These are phyloP conservation scores for Creontiades dilutus DNA, from an alignment of 2,888 invertebrate genomes.

Conservation along the genomic window DNA sequence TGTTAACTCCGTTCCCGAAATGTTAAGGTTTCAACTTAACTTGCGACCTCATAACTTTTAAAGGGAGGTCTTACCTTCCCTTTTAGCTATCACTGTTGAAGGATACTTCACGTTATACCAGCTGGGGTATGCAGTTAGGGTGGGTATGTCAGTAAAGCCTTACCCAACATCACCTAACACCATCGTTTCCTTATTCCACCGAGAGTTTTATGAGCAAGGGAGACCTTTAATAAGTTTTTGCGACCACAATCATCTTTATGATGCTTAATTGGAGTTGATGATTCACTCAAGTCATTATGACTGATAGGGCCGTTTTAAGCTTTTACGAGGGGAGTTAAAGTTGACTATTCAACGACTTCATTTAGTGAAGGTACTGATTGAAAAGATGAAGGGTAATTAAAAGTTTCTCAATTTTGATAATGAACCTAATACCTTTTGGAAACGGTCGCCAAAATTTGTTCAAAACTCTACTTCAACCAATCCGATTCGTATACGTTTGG, in stretches of 20 bases:
- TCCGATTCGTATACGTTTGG: too few species aligned
- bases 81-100: not conserved
- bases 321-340: not conserved
- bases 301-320: not conserved
- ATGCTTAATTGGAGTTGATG: not conserved
- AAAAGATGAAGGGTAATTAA: too few species aligned
- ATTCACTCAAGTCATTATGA: not conserved
- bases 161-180: not conserved
- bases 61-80: not conserved
- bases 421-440: too few species aligned
- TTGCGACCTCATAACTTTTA: conserved; percentile 52
- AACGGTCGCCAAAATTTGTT: too few species aligned
- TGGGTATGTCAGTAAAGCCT: not conserved
- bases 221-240: not conserved
- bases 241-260: not conserved
- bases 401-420: too few species aligned
- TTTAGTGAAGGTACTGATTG: too few species aligned
- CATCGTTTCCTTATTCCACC: not conserved
- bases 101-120: not conserved
- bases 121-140: not conserved
- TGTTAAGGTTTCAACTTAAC: conserved; percentile 46
- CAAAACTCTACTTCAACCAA: too few species aligned
- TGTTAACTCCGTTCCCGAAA: conserved; percentile 49
- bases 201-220: too few species aligned
- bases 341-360: not conserved